Evolutionary conservation across 2,113 vertebrate genomes (phyloP), one percentile per base, ranked within the genome.

Genomic region (Speoplatyrhinus poulsoni): DNA sequence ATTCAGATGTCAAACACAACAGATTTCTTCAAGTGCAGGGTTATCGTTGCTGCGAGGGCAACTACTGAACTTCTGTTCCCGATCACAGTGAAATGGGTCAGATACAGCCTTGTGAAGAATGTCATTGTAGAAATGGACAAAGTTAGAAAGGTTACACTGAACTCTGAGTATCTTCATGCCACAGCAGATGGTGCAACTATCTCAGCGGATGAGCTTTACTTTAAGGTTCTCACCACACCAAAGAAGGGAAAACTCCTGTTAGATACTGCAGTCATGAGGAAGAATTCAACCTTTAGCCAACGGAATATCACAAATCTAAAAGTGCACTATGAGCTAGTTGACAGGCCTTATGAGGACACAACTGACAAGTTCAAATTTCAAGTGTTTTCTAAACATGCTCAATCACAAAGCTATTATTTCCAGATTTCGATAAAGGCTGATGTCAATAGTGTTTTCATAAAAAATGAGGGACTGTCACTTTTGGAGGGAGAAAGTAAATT

Each of bases 401-500:
- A 94, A 81, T 95, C 95, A 46, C 65, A 92, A 80, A 71, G 81
- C 6, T 93, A 93, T 13, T 75, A 89, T 77, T 98, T 98, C 61
- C 90, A 88, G 63, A 84, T 97, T 67, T 87, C 86, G 12, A 92
- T 99, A 52, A 96, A 93, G 87, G 91, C 94, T 56, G 92, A 93
- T 68, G 81, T 91, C 47, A 92, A 89, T 60, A 88, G 60, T 0
- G 72, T 96, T 70, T 85, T 93, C 80, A 76, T 98, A 71, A 96
- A 69, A 62, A 97, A 96, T 62, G 88, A 67, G 60, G 94, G 94
- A 11, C 89, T 98, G 12, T 82, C 75, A 10, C 82, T 99, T 76
- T 80, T 70, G 72, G 96, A 98, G 87, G 95, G 96, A 52, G 95
- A 95, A 87, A 93, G 89, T 82, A 94, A 92, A 73, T 77, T 97